Evolutionary conservation across 2,113 vertebrate species (phyloP).

Genomic region (Aldabrachelys gigantea): DNA sequence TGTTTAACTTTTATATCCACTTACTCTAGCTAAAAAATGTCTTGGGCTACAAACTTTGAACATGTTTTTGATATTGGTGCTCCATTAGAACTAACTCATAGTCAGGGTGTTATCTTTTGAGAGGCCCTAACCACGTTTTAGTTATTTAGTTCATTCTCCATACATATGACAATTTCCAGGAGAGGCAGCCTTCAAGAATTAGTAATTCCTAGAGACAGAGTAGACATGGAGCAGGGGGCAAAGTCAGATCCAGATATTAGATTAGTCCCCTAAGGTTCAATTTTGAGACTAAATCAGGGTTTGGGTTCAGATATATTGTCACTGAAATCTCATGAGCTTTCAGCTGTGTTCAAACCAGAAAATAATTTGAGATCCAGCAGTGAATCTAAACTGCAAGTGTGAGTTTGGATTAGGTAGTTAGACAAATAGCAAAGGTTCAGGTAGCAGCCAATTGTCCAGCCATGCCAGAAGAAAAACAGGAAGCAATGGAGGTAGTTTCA

Average conservation of each 20-base stretch:
- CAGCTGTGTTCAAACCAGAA: background rate
- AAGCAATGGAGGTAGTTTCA: background rate
- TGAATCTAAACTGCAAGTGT: background rate
- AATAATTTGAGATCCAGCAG: background rate
- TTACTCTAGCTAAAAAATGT: background rate
- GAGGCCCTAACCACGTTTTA: background rate
- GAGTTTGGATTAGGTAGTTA: background rate
- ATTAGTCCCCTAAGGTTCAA: background rate
- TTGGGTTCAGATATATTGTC: background rate
- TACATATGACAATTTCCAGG: background rate
- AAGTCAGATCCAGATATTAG: background rate
- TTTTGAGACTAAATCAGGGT: background rate
- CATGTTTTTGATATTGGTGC: background rate
- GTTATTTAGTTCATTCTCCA: background rate
- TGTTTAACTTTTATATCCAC: background rate
- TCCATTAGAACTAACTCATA: background rate
- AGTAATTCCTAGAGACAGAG: background rate
- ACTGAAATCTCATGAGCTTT: background rate
- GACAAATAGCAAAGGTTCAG: background rate
- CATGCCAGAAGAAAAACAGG: background rate
- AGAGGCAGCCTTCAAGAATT: background rate
- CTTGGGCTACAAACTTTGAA: background rate
- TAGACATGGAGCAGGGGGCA: background rate
- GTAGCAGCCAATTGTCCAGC: background rate
- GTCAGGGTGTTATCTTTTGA: background rate